Evolutionary conservation across 2,888 invertebrate species (phyloP).

Genomic region (Synanthedon tipuliformis): DNA sequence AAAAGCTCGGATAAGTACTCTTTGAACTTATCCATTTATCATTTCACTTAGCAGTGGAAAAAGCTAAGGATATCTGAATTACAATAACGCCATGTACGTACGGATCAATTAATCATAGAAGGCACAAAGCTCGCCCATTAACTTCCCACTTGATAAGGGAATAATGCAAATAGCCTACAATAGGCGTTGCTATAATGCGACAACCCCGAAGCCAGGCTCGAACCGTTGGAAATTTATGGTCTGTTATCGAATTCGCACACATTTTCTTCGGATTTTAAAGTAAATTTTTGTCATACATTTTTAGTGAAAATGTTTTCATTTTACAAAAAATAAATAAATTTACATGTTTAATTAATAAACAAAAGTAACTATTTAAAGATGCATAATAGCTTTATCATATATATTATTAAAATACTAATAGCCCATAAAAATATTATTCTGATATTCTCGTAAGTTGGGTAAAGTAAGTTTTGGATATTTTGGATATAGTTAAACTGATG

Average conservation of each 20-base stretch:
- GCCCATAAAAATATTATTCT: no score
- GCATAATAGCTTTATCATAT: no score
- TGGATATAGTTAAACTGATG: no score
- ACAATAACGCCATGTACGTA: slow-evolving; percentile 55
- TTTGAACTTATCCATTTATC: slow-evolving; percentile 33
- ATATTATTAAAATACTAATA: no score
- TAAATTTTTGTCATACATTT: not conserved
- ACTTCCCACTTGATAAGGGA: slow-evolving; percentile 67
- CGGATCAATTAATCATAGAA: slow-evolving; percentile 65
- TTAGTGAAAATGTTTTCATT: not conserved
- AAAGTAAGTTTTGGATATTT: no score
- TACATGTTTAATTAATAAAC: no score
- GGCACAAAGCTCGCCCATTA: slow-evolving; percentile 66
- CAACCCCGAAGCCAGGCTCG: slow-evolving; percentile 37
- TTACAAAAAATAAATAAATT: no score
- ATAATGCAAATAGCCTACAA: slow-evolving; percentile 60
- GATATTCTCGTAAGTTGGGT: no score
- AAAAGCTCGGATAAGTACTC: not conserved
- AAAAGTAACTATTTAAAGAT: no score
- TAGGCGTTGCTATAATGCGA: slow-evolving; percentile 48
- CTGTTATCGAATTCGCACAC: slow-evolving; percentile 49
- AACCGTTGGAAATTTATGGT: slow-evolving; percentile 48
- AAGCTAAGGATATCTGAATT: slow-evolving; percentile 62
- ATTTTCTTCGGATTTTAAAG: slow-evolving; percentile 20
- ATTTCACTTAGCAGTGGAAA: slow-evolving; percentile 46